Percentiles rank a stretch among this genome's conserved stretches.
Conservation (phyloP, 2,113 vertebrate species). For the Percina caprodes region DNA sequence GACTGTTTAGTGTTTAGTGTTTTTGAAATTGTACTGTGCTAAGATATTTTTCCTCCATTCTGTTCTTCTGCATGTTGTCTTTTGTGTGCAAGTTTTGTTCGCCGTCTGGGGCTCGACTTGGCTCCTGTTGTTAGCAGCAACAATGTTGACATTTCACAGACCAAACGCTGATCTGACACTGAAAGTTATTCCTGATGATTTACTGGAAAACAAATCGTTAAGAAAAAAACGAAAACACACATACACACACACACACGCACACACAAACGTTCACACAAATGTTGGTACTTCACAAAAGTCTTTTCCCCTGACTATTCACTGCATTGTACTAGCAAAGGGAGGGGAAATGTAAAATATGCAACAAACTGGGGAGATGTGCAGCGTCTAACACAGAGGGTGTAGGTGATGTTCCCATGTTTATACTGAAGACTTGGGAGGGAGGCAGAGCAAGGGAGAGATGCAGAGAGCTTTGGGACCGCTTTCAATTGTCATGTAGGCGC, state of each 20-base stretch:
- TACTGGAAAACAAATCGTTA: conserved; percentile 84
- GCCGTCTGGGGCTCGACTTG: conserved; percentile 68
- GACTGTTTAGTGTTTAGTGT: conserved; percentile 47
- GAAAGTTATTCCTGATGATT: conserved; percentile 82
- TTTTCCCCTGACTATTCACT: conserved; percentile 78
- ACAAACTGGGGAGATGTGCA: conserved; percentile 71
- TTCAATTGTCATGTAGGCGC: conserved; percentile 75
- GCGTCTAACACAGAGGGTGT: conserved; percentile 64
- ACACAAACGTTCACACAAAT: conserved; percentile 20
- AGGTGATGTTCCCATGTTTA: conserved; percentile 78
- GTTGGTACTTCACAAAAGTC: conserved; percentile 68
- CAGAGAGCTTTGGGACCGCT: conserved; percentile 68
- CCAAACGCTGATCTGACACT: conserved; percentile 82
- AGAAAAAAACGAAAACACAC: conserved; percentile 31
- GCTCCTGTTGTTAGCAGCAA: conserved; percentile 76
- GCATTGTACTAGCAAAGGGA: conserved; percentile 72
- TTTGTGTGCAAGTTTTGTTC: conserved; percentile 64
- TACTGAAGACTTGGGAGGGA: conserved; percentile 50
- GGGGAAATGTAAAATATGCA: conserved; percentile 79
- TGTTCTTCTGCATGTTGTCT: conserved; percentile 54
- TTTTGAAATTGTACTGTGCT: conserved; percentile 40
- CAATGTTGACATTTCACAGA: conserved; percentile 85
- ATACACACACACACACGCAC: conserved; percentile 12
- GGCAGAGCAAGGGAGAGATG: conserved; percentile 35
- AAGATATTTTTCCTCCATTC: conserved; percentile 46